These are phyloP conservation scores for Amphimedon queenslandica DNA, from an alignment of 37 sponge, comb jelly and placozoan species.

Conservation along the genomic window DNA sequence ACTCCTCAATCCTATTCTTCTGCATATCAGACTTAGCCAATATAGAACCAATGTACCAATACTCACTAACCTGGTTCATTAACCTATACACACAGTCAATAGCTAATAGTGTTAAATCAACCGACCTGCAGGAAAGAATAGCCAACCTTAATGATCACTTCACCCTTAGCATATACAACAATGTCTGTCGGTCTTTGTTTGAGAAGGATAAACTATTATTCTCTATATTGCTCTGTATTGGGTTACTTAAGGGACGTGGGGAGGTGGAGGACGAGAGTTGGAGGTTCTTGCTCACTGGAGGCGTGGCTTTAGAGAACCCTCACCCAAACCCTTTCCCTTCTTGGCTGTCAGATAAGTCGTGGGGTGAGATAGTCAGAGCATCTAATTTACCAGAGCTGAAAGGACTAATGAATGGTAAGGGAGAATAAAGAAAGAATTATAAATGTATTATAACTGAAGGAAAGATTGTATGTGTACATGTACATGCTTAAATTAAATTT, in stretches of 20 bases:
- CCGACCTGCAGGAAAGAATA: conserved; percentile 82
- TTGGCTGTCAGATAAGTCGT: conserved; percentile 96
- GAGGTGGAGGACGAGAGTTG: conserved; percentile 90
- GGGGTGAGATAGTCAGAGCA: conserved; percentile 98
- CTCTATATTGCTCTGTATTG: conserved; percentile 89
- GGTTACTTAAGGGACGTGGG: conserved; percentile 80
- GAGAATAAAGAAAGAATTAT: not conserved
- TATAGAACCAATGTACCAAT: conserved; percentile 99
- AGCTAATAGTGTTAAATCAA: conserved; percentile 79
- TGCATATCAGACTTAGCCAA: conserved; percentile 96
- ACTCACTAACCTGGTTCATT: conserved; percentile 95
- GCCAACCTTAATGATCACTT: conserved; percentile 94
- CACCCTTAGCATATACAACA: conserved; percentile 93
- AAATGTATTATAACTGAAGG: not conserved
- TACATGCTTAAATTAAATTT: no score
- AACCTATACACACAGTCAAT: conserved; percentile 96
- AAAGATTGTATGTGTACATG: no score
- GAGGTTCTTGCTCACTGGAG: conserved; percentile 98
- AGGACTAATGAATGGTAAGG: conserved; percentile 65
- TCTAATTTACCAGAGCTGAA: conserved; percentile 76
- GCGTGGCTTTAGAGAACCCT: conserved; percentile 98
- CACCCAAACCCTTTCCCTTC: conserved; percentile 95
- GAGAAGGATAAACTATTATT: conserved; percentile 98
- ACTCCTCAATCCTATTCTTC: conserved; percentile 96
- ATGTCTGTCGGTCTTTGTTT: conserved; percentile 97